Base-by-base conservation (phyloP, 1,140 invertebrate species). In the Acromyrmex charruanus region DNA sequence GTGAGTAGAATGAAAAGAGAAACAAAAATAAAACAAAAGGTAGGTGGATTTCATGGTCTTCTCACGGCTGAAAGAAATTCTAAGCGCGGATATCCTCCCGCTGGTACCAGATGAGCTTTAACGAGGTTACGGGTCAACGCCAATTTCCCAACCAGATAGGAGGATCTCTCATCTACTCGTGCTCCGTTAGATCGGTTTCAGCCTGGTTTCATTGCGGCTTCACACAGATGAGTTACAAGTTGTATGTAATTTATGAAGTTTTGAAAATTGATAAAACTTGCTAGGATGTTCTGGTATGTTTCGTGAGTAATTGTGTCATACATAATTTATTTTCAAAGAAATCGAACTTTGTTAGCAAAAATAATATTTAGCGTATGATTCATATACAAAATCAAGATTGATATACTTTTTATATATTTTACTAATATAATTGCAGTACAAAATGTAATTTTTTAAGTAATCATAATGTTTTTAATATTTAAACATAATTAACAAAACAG, bases 101-200 rank as follows among this genome's bases (percentile, higher is more conserved):
- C 51, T 79, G 12, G 44, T 53, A 28, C 55, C 55, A 59, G 59
- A 82, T 77, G 81, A 86, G 71, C 81, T 84, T 88, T 90, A 90
- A 90, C 81, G 71, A 90, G 81, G 77, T 90, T 90, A 90, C 81
- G 80, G 88, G 69, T 87, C 86, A 89, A 89, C 89, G 88, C 82
- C 80, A 75, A 90, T 90, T 90, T 82, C 75, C 75, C 87, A 81
- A 90, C 63, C 88, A 77, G 86, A 39, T 66, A 63, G 31, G 28
- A 44, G 88, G 63, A 72, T 71, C 71, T 75, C 59, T 71, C 35
- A 55, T 74, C 80, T 61, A 84, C 69, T 35, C 39, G 80, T 63
- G 69, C 31, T 75, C 39, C 69, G 69, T 51, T 71, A 58, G 66
- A 81, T 39, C 51, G 21, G 25, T 35, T 35, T 68, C 63, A 79